phyloP scores from a whole-genome alignment of 1,140 invertebrate genomes.

The Nephotettix cincticeps region DNA sequence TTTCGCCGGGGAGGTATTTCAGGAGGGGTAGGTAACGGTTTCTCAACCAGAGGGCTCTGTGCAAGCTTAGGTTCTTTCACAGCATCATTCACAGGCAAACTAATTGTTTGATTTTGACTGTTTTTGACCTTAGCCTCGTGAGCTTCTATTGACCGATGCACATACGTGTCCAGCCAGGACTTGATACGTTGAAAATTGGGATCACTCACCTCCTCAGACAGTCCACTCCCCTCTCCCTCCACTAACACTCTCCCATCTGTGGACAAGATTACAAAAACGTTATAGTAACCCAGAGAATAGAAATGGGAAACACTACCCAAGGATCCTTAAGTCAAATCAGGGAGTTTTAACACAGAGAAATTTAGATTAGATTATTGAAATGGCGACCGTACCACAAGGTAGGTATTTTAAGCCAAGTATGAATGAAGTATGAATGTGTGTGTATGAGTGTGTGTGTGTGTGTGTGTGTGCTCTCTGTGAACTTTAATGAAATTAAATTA shows the following conservation, averaged over 20 bases:
- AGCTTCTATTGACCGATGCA: conserved; percentile 1
- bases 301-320: too few relatives aligned
- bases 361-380: too few relatives aligned
- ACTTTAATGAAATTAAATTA: too few relatives aligned
- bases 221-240: background rate
- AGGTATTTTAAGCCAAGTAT: too few relatives aligned
- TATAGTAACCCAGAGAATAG: too few relatives aligned
- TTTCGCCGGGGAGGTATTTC: background rate
- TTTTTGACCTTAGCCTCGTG: background rate
- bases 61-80: background rate
- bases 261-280: too few relatives aligned
- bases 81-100: background rate
- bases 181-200: conserved; percentile 18
- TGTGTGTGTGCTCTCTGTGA: too few relatives aligned
- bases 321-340: too few relatives aligned
- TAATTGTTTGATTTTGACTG: background rate
- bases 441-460: too few relatives aligned
- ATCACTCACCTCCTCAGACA: conserved; percentile 28
- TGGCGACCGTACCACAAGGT: too few relatives aligned
- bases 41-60: conserved; percentile 2
- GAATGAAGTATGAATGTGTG: too few relatives aligned
- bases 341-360: too few relatives aligned
- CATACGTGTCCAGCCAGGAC: conserved; percentile 24
- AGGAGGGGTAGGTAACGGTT: background rate
- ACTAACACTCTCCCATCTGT: conserved; percentile 23